These are phyloP conservation scores for Pipa parva DNA, from an alignment of 2,113 vertebrate species.

Conservation along the genomic window DNA sequence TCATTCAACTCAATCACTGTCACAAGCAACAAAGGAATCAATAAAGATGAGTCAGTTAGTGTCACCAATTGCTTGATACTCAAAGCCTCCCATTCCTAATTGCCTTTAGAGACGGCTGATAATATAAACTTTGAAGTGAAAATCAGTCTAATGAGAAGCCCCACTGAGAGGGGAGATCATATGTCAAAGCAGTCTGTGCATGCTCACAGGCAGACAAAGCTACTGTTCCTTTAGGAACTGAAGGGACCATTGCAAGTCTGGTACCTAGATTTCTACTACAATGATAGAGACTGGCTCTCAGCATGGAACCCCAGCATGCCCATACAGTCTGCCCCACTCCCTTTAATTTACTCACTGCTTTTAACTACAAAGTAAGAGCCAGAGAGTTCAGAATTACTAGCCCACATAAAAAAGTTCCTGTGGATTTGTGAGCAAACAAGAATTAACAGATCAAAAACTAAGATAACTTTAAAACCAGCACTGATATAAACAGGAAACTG, in stretches of 20 bases:
- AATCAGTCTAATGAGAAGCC: slow-evolving; percentile 80
- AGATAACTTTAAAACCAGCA: no score
- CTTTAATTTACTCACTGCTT: slow-evolving; percentile 68
- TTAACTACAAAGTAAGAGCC: slow-evolving; percentile 48
- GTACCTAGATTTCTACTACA: slow-evolving; percentile 62
- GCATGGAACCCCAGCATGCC: slow-evolving; percentile 64
- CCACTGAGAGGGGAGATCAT: slow-evolving; percentile 64
- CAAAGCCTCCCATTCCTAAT: slow-evolving; percentile 87
- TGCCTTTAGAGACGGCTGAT: slow-evolving; percentile 86
- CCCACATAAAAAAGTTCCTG: slow-evolving; percentile 20
- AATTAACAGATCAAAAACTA: no score
- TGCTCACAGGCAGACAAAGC: slow-evolving; percentile 66
- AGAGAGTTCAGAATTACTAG: slow-evolving; percentile 2
- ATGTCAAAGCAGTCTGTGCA: slow-evolving; percentile 69
- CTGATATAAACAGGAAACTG: no score
- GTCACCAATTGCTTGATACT: slow-evolving; percentile 75
- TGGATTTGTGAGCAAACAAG: slow-evolving; percentile 12
- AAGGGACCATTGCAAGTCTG: slow-evolving; percentile 63
- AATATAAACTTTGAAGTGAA: slow-evolving; percentile 86
- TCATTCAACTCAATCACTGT: slow-evolving; percentile 83
- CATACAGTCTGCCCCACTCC: slow-evolving; percentile 62
- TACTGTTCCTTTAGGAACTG: slow-evolving; percentile 64
- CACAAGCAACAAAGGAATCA: slow-evolving; percentile 74
- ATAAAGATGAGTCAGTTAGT: slow-evolving; percentile 83
- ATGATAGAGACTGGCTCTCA: slow-evolving; percentile 71